Percentiles rank a stretch among this genome's conserved stretches.
These are phyloP conservation scores for Matsumyia berberina DNA, from an alignment of 2,888 invertebrate genomes.

Conservation along the genomic window DNA sequence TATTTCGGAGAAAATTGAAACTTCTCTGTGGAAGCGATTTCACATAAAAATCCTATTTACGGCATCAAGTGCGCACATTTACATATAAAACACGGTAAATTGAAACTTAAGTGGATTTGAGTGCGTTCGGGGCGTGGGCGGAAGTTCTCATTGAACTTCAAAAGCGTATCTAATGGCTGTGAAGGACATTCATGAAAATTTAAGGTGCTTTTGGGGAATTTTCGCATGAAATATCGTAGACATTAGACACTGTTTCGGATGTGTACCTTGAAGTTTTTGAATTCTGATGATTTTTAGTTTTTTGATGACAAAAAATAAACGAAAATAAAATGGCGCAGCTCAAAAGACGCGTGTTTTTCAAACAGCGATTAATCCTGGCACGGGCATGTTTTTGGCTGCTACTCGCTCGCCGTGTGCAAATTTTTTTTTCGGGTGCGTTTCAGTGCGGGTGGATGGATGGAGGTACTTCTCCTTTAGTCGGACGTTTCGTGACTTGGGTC, in stretches of 20 bases:
- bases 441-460: conserved; percentile 22
- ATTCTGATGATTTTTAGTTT: conserved; percentile 2
- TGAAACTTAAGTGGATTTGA: conserved; percentile 39
- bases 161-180: conserved; percentile 24
- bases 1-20: conserved; percentile 11
- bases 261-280: neutral
- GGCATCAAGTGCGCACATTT: conserved; percentile 24
- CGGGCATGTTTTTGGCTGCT: neutral
- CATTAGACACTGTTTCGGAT: neutral
- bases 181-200: conserved; percentile 36
- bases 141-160: conserved; percentile 25
- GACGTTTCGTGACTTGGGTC: conserved; percentile 29
- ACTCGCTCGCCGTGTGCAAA: neutral
- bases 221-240: conserved; percentile 11
- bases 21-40: conserved; percentile 21
- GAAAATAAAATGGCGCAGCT: neutral
- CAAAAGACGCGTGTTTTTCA: neutral
- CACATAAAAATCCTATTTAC: conserved; percentile 30
- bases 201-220: conserved; percentile 1
- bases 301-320: neutral
- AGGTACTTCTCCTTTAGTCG: neutral
- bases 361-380: neutral
- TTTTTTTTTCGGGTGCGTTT: neutral
- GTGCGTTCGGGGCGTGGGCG: neutral
- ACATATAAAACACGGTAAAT: conserved; percentile 36